Conservation (phyloP, 1,140 invertebrate genomes). For the Drosophila lacteicornis region DNA sequence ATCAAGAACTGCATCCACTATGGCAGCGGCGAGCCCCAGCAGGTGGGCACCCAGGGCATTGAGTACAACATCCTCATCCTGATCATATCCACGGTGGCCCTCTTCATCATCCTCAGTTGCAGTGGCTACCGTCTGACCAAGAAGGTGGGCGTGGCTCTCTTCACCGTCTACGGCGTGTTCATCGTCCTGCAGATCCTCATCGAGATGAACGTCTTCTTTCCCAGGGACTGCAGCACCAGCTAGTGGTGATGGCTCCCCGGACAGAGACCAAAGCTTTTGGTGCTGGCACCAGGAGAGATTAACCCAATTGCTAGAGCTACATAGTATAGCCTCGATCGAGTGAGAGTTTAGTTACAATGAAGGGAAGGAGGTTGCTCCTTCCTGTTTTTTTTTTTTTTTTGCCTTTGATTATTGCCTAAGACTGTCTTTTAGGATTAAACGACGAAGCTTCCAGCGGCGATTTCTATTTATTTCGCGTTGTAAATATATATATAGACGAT, state of each 20-base stretch:
- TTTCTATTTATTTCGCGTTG: conserved; percentile 42
- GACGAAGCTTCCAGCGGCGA: conserved; percentile 9
- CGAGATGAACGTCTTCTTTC: conserved; percentile 84
- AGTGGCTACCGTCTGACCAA: conserved; percentile 87
- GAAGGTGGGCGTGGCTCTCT: conserved; percentile 87
- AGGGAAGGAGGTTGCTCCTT: background rate
- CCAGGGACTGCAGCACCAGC: conserved; percentile 60
- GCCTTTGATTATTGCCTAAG: conserved; percentile 51
- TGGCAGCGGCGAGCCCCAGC: conserved; percentile 78
- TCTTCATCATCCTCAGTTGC: conserved; percentile 87
- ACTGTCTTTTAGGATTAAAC: conserved; percentile 64
- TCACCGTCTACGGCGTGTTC: conserved; percentile 88
- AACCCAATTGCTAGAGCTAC: background rate
- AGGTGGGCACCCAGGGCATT: conserved; percentile 85
- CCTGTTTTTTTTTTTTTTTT: conserved; percentile 9
- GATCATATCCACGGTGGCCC: conserved; percentile 86
- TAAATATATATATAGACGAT: conserved; percentile 36
- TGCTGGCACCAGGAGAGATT: conserved; percentile 36
- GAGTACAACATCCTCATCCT: conserved; percentile 88
- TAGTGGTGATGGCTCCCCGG: conserved; percentile 13
- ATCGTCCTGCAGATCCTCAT: conserved; percentile 82
- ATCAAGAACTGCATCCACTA: conserved; percentile 88
- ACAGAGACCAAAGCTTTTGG: conserved; percentile 8
- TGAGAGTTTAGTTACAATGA: background rate
- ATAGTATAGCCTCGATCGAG: background rate